Percentiles rank a stretch among this genome's conserved stretches.
These are phyloP conservation scores for Myrmecophaga tridactyla DNA, from an alignment of 2,113 vertebrate genomes.

Conservation along the genomic window DNA sequence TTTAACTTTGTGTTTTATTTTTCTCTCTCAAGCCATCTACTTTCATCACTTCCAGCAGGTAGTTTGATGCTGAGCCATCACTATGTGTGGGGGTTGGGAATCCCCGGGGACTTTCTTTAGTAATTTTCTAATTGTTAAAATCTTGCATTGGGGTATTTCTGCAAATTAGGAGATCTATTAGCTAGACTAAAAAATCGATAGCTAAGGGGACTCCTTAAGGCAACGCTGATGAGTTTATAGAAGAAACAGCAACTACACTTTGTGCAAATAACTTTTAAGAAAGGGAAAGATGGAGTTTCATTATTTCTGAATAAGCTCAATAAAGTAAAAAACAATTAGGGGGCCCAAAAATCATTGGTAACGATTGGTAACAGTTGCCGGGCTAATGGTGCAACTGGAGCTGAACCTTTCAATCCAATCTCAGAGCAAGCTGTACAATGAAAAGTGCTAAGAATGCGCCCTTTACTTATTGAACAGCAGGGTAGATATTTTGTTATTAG, in stretches of 20 bases:
- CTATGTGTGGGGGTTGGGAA: not conserved
- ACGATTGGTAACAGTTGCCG: constrained; percentile 56
- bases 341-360: constrained; percentile 68
- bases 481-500: constrained; percentile 46
- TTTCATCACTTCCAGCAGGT: not conserved
- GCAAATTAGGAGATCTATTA: constrained; percentile 66
- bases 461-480: constrained; percentile 53
- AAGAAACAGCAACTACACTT: constrained; percentile 55
- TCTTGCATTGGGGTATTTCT: constrained; percentile 46
- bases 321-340: constrained; percentile 71
- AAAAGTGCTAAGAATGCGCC: constrained; percentile 53
- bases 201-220: constrained; percentile 62
- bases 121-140: constrained; percentile 73
- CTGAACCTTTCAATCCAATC: constrained; percentile 54
- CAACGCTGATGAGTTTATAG: constrained; percentile 64
- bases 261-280: constrained; percentile 48
- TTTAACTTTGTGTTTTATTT: not conserved
- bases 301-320: constrained; percentile 74
- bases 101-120: not conserved
- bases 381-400: constrained; percentile 68
- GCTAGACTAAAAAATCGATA: constrained; percentile 54
- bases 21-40: not conserved
- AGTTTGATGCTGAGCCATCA: not conserved
- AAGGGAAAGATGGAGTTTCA: constrained; percentile 61
- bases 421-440: constrained; percentile 21